These are phyloP conservation scores for Marisa cornuarietis DNA, from an alignment of 1,140 invertebrate genomes.

Conservation along the genomic window DNA sequence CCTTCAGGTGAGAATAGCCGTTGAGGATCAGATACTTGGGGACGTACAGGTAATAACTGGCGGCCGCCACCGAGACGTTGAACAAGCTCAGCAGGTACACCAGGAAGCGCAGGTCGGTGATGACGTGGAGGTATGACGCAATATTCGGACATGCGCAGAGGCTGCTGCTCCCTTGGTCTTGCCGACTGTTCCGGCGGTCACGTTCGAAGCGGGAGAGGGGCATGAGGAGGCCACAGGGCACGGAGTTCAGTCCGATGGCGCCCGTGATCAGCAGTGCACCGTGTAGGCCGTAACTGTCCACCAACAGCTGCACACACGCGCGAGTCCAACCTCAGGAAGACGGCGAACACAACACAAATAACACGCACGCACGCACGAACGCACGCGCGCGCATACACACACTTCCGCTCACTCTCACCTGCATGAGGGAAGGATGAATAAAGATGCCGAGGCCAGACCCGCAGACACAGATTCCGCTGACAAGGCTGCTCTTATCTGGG, in stretches of 20 bases:
- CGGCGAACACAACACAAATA: not conserved
- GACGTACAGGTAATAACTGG: constrained; percentile 12
- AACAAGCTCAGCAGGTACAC: not conserved
- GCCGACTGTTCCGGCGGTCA: not conserved
- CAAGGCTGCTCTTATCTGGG: constrained; percentile 1
- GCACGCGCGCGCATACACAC: not conserved
- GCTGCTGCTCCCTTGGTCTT: no score
- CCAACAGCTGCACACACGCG: not conserved
- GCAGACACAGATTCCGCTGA: constrained; percentile 17
- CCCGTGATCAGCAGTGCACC: constrained; percentile 34
- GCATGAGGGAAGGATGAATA: constrained; percentile 16
- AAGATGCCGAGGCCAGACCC: constrained; percentile 15
- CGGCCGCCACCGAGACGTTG: not conserved
- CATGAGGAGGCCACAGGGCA: constrained; percentile 31
- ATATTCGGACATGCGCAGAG: no score
- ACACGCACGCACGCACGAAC: no score
- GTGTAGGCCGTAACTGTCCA: constrained; percentile 29
- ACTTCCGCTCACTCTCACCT: not conserved
- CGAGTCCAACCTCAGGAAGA: not conserved
- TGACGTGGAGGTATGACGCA: not conserved
- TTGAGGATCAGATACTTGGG: constrained; percentile 13
- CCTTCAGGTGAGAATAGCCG: constrained; percentile 7
- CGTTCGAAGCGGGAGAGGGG: constrained; percentile 20
- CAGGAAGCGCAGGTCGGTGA: constrained; percentile 15
- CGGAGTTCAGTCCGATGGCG: constrained; percentile 22